These are phyloP conservation scores for Araneus ventricosus DNA, from an alignment of 1,140 invertebrate genomes.

Conservation along the genomic window DNA sequence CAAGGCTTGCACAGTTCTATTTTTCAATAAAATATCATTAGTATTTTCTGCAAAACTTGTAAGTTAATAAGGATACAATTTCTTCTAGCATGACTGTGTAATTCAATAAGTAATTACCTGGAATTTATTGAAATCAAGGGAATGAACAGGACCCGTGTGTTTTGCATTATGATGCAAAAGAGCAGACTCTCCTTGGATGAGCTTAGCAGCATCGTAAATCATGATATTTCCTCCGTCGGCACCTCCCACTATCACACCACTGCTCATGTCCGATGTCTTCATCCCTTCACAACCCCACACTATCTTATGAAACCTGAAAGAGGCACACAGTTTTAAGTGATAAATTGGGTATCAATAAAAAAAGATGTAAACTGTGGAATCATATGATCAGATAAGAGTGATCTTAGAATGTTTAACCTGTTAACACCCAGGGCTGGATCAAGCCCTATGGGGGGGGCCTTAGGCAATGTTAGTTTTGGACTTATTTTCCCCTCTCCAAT, in stretches of 20 bases:
- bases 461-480: no score
- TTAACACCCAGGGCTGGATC: no score
- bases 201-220: conserved; percentile 90
- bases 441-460: no score
- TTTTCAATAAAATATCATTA: no score
- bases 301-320: conserved; percentile 92
- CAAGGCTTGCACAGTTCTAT: no score
- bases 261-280: conserved; percentile 81
- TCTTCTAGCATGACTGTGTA: background rate
- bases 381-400: no score
- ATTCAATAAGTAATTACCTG: conserved; percentile 80
- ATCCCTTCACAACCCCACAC: conserved; percentile 89
- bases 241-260: conserved; percentile 92
- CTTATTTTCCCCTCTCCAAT: no score
- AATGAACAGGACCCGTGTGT: conserved; percentile 92
- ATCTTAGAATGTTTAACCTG: no score
- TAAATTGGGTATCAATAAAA: no score
- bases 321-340: no score
- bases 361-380: no score
- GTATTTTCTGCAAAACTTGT: no score
- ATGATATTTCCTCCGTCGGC: conserved; percentile 92
- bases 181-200: conserved; percentile 87
- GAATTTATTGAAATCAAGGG: conserved; percentile 95
- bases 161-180: conserved; percentile 88
- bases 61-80: conserved; percentile 66